Evolutionary conservation across 2,797 vertebrate genomes (phyloP).

Genomic region (Melanotaenia boesemani): DNA sequence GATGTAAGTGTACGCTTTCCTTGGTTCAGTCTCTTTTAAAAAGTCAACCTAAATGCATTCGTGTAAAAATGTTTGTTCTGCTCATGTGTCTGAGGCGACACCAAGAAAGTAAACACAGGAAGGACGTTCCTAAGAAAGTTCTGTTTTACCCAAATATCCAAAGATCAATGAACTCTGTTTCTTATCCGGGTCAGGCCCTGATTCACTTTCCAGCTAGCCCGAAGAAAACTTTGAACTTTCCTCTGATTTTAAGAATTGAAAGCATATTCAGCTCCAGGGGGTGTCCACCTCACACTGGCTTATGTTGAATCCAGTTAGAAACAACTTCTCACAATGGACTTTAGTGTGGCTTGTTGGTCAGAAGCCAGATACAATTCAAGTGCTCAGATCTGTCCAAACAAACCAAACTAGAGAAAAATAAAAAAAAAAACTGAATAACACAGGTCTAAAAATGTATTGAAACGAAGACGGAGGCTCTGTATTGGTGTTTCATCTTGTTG

Average conservation of each 20-base stretch:
- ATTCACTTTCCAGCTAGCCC: slow-evolving; percentile 5
- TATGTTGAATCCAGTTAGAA: not conserved
- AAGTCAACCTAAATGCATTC: not conserved
- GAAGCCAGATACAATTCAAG: not conserved
- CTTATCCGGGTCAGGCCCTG: slow-evolving; percentile 3
- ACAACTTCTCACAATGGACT: no score
- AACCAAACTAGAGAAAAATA: not conserved
- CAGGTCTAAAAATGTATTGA: not conserved
- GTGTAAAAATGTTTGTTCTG: not conserved
- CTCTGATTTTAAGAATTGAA: not conserved
- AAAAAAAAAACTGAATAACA: not conserved
- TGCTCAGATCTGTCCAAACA: not conserved
- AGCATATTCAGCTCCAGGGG: not conserved
- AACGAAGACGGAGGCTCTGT: slow-evolving; percentile 9
- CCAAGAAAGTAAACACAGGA: slow-evolving; percentile 1
- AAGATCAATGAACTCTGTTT: not conserved
- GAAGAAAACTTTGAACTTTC: not conserved
- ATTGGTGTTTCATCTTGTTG: no score
- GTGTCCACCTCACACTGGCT: not conserved
- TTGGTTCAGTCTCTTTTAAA: slow-evolving; percentile 1
- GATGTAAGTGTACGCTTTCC: not conserved
- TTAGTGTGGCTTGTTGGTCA: not conserved
- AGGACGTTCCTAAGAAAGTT: not conserved
- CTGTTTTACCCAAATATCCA: slow-evolving; percentile 9
- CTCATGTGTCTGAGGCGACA: not conserved